Conservation (phyloP, 2,888 invertebrate genomes). For the Dynastes maya region DNA sequence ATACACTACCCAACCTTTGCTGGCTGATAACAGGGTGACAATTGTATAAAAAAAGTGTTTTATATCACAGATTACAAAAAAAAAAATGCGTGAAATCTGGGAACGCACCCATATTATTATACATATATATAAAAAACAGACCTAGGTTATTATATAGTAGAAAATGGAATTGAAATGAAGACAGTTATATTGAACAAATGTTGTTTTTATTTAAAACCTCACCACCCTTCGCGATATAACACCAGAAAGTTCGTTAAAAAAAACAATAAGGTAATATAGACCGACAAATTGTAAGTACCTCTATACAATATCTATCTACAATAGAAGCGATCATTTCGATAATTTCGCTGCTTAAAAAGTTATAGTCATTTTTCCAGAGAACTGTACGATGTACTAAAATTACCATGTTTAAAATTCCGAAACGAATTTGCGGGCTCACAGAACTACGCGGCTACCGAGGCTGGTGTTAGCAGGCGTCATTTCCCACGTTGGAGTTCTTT, state of each 20-base stretch:
- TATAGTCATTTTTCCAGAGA: not conserved
- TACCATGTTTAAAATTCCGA: conserved; percentile 34
- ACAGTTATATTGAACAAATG: conserved; percentile 63
- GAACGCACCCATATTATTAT: conserved; percentile 60
- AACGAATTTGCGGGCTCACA: not conserved
- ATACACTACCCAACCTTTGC: conserved; percentile 53
- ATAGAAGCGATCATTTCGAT: not conserved
- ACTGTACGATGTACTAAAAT: conserved; percentile 13
- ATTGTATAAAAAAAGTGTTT: conserved; percentile 63
- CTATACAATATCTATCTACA: not conserved
- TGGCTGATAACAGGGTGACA: conserved; percentile 58
- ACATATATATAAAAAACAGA: conserved; percentile 55
- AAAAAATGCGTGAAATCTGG: conserved; percentile 60
- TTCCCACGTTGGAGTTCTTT: conserved; percentile 32
- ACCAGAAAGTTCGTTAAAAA: no score
- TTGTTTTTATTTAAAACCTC: conserved; percentile 7
- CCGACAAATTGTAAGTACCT: not conserved
- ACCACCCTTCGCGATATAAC: no score
- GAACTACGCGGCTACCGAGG: not conserved
- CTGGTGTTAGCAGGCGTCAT: conserved; percentile 16
- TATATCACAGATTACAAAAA: conserved; percentile 68
- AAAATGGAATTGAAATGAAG: conserved; percentile 70
- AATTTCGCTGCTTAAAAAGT: not conserved
- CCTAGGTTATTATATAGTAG: conserved; percentile 68
- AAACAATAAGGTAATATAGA: no score